Evolutionary conservation across 1,140 invertebrate genomes (phyloP).

Genomic region (Bombus waltoni): DNA sequence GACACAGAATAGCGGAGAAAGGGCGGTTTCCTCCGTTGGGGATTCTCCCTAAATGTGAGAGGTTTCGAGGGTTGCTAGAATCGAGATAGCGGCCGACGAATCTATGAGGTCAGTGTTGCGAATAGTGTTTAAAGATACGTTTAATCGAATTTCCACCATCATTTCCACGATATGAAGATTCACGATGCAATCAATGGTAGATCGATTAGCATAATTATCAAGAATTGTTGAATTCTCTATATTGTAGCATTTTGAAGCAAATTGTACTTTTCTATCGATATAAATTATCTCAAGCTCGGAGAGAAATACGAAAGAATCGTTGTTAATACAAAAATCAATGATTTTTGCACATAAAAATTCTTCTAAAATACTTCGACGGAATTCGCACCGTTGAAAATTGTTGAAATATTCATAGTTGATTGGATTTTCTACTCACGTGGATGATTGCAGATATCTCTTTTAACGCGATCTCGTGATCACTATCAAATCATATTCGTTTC

Average conservation of each 20-base stretch:
- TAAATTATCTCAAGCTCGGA: neutral
- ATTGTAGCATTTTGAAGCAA: neutral
- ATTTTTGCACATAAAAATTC: neutral
- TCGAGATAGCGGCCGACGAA: conserved; percentile 1
- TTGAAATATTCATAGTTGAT: neutral
- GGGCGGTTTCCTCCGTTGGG: conserved; percentile 47
- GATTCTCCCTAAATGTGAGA: conserved; percentile 32
- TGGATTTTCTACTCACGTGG: neutral
- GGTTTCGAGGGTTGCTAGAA: conserved; percentile 22
- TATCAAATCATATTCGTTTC: neutral
- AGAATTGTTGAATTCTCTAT: neutral
- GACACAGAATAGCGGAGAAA: conserved; percentile 31
- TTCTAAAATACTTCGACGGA: neutral
- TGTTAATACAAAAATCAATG: neutral
- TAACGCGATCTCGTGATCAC: neutral
- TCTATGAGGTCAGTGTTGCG: neutral
- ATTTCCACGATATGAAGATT: too few species aligned
- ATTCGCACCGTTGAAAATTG: neutral
- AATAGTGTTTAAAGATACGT: neutral
- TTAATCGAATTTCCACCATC: conserved; percentile 16
- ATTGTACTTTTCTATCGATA: neutral
- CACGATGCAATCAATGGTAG: neutral
- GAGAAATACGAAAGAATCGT: neutral
- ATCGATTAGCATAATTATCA: neutral
- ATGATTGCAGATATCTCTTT: neutral